A percentile compares a stretch with the other conserved stretches of the same genome.
Evolutionary conservation across 2,888 invertebrate genomes (phyloP).

Genomic region (Neoscelio sp.): DNA sequence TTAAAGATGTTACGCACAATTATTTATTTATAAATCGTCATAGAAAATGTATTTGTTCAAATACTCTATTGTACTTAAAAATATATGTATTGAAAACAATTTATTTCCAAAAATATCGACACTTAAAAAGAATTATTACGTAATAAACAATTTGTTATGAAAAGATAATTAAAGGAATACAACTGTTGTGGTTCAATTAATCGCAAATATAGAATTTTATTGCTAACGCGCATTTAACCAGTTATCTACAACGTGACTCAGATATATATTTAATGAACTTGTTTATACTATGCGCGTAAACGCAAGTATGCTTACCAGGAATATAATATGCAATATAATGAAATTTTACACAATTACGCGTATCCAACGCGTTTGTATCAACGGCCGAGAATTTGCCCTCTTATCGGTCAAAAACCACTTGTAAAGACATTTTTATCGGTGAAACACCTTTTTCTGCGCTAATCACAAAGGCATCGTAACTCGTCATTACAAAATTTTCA

Average conservation of each 20-base stretch:
- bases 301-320: slow-evolving; percentile 49
- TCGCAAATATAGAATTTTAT: slow-evolving; percentile 62
- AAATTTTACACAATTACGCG: slow-evolving; percentile 63
- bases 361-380: slow-evolving; percentile 64
- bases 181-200: slow-evolving; percentile 49
- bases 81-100: no score
- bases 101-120: no score
- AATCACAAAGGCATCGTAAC: slow-evolving; percentile 64
- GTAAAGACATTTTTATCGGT: slow-evolving; percentile 71
- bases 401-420: slow-evolving; percentile 73
- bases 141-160: slow-evolving; percentile 48
- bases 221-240: slow-evolving; percentile 63
- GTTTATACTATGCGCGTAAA: slow-evolving; percentile 65
- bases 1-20: no score
- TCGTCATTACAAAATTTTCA: slow-evolving; percentile 66
- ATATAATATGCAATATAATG: slow-evolving; percentile 68
- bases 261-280: slow-evolving; percentile 67
- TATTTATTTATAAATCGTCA: no score
- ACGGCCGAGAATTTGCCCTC: slow-evolving; percentile 64
- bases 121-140: no score
- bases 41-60: no score
- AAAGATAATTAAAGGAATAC: slow-evolving; percentile 61
- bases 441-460: slow-evolving; percentile 65
- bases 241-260: slow-evolving; percentile 66
- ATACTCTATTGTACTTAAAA: no score